These are phyloP conservation scores for Chaenogobius annularis DNA, from an alignment of 2,113 vertebrate genomes.

Conservation along the genomic window DNA sequence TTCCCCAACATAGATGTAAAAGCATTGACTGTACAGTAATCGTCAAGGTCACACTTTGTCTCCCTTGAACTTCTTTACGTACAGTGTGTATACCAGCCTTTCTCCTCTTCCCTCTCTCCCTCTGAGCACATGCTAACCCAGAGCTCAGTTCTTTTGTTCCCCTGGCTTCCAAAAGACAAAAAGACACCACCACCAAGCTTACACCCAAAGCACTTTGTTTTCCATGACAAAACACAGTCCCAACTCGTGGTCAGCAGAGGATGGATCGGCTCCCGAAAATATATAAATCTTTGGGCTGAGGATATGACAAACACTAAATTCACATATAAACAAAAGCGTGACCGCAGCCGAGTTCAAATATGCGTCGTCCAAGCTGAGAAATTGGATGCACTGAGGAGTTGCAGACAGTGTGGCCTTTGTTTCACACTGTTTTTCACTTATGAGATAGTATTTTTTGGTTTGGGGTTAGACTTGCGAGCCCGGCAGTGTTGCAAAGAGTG, in stretches of 20 bases:
- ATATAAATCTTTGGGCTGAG: conserved; percentile 47
- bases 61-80: too few relatives aligned
- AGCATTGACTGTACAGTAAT: too few relatives aligned
- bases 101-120: conserved; percentile 15
- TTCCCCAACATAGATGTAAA: too few relatives aligned
- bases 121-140: conserved; percentile 7
- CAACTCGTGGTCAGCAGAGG: conserved; percentile 38
- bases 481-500: conserved; percentile 5
- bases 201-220: conserved; percentile 52
- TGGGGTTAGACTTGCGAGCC: conserved; percentile 19
- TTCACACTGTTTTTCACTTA: conserved; percentile 30
- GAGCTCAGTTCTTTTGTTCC: conserved; percentile 41
- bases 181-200: conserved; percentile 5
- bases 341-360: conserved; percentile 54
- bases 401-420: conserved; percentile 31
- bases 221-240: conserved; percentile 69
- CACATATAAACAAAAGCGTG: conserved; percentile 17
- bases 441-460: conserved; percentile 20
- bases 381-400: conserved; percentile 43
- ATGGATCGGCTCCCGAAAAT: conserved; percentile 36
- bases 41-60: too few relatives aligned
- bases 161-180: conserved; percentile 29
- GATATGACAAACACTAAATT: conserved; percentile 13
- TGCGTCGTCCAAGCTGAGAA: conserved; percentile 33
- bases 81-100: conserved; percentile 4